Percentiles rank a stretch among this genome's conserved stretches.
Conservation (phyloP, 1,140 invertebrate species). For the Eumaeus atala region DNA sequence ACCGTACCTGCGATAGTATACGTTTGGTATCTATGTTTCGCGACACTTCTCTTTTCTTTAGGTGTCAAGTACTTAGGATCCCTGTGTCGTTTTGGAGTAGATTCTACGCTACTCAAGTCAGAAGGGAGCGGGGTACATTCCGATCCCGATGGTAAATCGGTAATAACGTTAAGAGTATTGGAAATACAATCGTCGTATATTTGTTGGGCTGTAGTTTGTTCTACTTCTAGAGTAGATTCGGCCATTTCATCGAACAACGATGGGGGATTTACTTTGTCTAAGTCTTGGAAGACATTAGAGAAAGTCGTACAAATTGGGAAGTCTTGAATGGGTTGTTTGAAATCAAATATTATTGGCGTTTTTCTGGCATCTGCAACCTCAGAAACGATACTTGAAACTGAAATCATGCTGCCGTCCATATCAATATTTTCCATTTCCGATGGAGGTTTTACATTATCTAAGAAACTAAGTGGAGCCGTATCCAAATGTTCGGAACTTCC, state of each 20-base stretch:
- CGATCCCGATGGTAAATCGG: conserved; percentile 62
- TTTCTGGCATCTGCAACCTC: conserved; percentile 79
- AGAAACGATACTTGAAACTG: conserved; percentile 87
- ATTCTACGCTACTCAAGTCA: conserved; percentile 80
- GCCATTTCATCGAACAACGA: conserved; percentile 85
- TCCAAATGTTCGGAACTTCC: conserved; percentile 78
- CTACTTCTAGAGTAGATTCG: conserved; percentile 80
- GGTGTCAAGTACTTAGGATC: conserved; percentile 77
- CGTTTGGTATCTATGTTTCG: conserved; percentile 85
- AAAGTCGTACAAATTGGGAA: conserved; percentile 67
- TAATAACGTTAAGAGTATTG: conserved; percentile 65
- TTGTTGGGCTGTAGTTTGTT: conserved; percentile 66
- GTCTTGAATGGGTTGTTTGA: conserved; percentile 70
- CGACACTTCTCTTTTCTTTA: conserved; percentile 82
- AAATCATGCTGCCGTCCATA: conserved; percentile 87
- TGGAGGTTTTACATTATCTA: conserved; percentile 88
- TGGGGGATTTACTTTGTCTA: conserved; percentile 88
- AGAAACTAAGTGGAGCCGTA: conserved; percentile 71
- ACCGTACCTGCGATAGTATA: conserved; percentile 81
- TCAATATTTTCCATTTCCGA: conserved; percentile 87
- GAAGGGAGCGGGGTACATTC: conserved; percentile 65
- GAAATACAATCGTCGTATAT: conserved; percentile 73
- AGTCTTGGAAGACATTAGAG: conserved; percentile 77
- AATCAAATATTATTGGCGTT: conserved; percentile 67
- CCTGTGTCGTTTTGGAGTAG: conserved; percentile 79